Conservation (phyloP, 2,888 invertebrate species). For the Timema podura region DNA sequence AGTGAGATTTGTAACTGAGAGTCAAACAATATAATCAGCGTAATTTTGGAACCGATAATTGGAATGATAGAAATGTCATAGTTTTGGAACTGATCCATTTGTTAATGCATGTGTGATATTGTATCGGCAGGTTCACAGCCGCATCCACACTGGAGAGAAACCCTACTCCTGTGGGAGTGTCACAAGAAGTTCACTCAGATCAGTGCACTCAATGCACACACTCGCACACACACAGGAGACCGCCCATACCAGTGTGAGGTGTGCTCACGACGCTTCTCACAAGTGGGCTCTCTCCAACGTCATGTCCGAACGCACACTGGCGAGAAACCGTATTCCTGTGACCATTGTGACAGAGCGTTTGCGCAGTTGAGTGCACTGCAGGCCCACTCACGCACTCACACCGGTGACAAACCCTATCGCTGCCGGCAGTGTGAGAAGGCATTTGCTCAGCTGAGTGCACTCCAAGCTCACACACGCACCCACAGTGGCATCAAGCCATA, state of each 20-base stretch:
- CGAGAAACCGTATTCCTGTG: slow-evolving; percentile 1
- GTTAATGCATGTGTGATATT: no score
- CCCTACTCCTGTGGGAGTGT: slow-evolving; percentile 18
- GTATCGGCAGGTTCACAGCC: slow-evolving; percentile 2
- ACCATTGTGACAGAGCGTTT: background rate
- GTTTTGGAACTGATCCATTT: no score
- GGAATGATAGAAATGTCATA: no score
- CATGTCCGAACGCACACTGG: slow-evolving; percentile 12
- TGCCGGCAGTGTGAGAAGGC: slow-evolving; percentile 12
- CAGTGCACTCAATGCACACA: slow-evolving; percentile 19
- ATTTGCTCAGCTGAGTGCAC: slow-evolving; percentile 8
- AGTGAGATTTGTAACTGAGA: no score
- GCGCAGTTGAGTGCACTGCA: slow-evolving; percentile 8
- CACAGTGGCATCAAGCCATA: slow-evolving; percentile 8
- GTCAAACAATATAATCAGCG: no score
- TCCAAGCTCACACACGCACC: background rate
- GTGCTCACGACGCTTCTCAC: slow-evolving; percentile 1
- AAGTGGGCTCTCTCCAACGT: slow-evolving; percentile 9
- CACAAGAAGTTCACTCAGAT: slow-evolving; percentile 21
- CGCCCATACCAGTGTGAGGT: slow-evolving; percentile 15
- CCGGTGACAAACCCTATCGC: slow-evolving; percentile 1
- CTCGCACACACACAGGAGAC: slow-evolving; percentile 15
- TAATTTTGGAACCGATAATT: no score
- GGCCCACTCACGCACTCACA: slow-evolving; percentile 11
- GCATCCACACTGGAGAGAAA: slow-evolving; percentile 21